Evolutionary conservation across 2,888 invertebrate genomes (phyloP), one percentile per base, ranked within the genome.

Genomic region (Terebella lapidaria): DNA sequence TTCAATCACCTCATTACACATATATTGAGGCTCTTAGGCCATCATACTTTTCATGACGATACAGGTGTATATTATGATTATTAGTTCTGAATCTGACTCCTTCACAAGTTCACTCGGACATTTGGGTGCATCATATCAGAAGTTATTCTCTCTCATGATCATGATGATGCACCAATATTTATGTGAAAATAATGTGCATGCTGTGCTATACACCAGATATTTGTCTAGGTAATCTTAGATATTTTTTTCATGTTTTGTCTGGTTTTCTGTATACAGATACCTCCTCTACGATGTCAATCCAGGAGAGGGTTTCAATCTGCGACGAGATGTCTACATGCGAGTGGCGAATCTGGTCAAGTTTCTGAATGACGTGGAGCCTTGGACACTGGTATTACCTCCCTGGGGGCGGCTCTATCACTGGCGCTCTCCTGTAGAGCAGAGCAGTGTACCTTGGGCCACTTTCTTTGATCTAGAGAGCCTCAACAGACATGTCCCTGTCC

Each of bases 291-390:
- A 95, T 77, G 89, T 97, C 0, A 97, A 97, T 83, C 89, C 88
- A 1, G 89, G 91, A 0, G 97, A 99, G 84, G 99, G 99, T 0
- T 99, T 99, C 76, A 99, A 99, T 83, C 84, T 99, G 64, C 85
- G 95, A 20, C 85, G 97, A 35, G 97, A 99, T 83, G 96, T 99
- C 1, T 97, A 93, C 74, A 88, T 97, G 84, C 86, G 97, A 69
- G 85, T 94, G 72, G 94, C 95, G 1, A 88, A 90, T 53, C 87
- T 95, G 75, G 84, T 92, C 0, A 84, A 88, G 29, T 85, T 87
- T 61, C 83, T 93, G 57, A 84, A 86, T 61, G 66, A 72, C 28
- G 71, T 76, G 5, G 70, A 73, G 24, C 73, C 76, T 2, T 84
- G 84, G 83, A 78, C 80, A 30, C 70, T 85, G 74, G 92, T 96